Percentiles rank a stretch among this genome's conserved stretches.
Conservation (phyloP, 2,888 invertebrate species). For the Calameuta pallipes region DNA sequence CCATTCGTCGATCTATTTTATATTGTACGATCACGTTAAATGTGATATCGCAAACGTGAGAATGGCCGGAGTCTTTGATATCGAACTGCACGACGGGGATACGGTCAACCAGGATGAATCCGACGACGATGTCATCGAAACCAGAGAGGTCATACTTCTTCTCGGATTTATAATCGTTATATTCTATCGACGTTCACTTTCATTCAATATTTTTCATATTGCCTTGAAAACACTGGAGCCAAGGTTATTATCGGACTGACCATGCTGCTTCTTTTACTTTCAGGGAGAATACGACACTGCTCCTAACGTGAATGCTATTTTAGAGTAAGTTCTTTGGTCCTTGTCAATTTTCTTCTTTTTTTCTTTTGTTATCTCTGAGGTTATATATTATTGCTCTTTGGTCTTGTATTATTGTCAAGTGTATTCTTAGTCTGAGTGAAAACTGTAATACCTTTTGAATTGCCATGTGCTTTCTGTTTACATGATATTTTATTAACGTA, state of each 20-base stretch:
- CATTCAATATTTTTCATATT: background rate
- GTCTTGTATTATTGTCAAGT: background rate
- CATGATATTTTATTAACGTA: background rate
- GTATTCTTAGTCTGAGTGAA: background rate
- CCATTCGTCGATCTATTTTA: background rate
- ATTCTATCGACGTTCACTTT: background rate
- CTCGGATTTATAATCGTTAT: background rate
- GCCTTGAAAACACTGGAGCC: background rate
- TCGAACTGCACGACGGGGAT: slow-evolving; percentile 84
- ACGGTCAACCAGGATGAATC: slow-evolving; percentile 79
- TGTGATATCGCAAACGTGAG: slow-evolving; percentile 43
- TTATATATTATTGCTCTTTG: slow-evolving; percentile 9
- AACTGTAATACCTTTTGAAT: background rate
- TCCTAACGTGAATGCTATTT: slow-evolving; percentile 79
- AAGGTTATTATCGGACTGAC: slow-evolving; percentile 16
- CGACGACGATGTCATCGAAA: slow-evolving; percentile 90
- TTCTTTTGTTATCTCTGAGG: slow-evolving; percentile 9
- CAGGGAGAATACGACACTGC: slow-evolving; percentile 85
- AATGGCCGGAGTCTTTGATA: slow-evolving; percentile 93
- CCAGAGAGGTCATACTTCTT: slow-evolving; percentile 79
- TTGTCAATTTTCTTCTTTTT: background rate
- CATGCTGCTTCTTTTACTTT: slow-evolving; percentile 65
- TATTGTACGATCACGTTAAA: slow-evolving; percentile 26
- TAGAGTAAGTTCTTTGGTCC: slow-evolving; percentile 76
- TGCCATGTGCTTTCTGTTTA: background rate